These are phyloP conservation scores for Carpatolechia fugitivella DNA, from an alignment of 2,888 invertebrate genomes.

Conservation along the genomic window DNA sequence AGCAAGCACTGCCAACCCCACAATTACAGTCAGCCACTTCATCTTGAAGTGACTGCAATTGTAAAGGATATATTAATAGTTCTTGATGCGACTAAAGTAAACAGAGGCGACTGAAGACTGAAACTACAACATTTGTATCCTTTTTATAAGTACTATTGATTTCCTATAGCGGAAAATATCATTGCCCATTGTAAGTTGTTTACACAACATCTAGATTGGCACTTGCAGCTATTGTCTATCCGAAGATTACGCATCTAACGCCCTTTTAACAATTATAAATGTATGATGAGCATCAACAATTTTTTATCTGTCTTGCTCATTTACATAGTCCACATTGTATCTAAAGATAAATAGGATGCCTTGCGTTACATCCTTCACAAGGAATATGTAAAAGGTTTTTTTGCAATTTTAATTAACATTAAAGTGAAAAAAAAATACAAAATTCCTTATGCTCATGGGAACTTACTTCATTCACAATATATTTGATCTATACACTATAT, in stretches of 20 bases:
- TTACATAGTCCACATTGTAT: background rate
- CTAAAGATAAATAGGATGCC: too few relatives aligned
- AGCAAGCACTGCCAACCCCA: slow-evolving; percentile 26
- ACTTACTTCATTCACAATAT: too few relatives aligned
- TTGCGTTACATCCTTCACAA: too few relatives aligned
- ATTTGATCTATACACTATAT: too few relatives aligned
- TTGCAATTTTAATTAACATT: too few relatives aligned
- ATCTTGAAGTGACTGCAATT: slow-evolving; percentile 24
- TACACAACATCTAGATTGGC: slow-evolving; percentile 9
- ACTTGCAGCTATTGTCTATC: slow-evolving; percentile 12
- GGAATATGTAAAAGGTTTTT: too few relatives aligned
- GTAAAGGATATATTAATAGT: background rate
- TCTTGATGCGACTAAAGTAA: background rate
- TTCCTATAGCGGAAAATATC: slow-evolving; percentile 26
- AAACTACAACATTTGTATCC: slow-evolving; percentile 1
- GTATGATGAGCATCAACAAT: background rate
- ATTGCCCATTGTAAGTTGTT: slow-evolving; percentile 17
- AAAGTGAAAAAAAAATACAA: too few relatives aligned
- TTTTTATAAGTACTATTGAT: slow-evolving; percentile 14
- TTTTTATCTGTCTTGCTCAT: slow-evolving; percentile 1
- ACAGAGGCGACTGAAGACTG: slow-evolving; percentile 5
- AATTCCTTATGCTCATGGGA: too few relatives aligned
- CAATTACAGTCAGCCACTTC: slow-evolving; percentile 33
- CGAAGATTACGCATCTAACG: slow-evolving; percentile 7
- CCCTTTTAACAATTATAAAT: background rate